A percentile compares a stretch with the other conserved stretches of the same genome.
These are phyloP conservation scores for Anabas testudineus DNA, from an alignment of 2,797 vertebrate species.

Conservation along the genomic window DNA sequence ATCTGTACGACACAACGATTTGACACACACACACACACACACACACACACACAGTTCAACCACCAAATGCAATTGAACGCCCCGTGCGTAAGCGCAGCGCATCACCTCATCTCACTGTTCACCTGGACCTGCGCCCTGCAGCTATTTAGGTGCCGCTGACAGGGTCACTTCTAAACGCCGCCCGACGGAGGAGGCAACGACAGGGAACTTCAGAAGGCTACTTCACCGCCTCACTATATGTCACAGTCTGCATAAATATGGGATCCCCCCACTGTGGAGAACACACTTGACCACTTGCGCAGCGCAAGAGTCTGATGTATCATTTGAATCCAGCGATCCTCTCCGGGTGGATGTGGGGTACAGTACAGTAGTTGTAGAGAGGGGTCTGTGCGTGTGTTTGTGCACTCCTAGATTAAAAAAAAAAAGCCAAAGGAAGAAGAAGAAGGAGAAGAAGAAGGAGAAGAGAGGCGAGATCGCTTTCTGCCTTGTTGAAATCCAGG, in stretches of 20 bases:
- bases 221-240: slow-evolving; percentile 46
- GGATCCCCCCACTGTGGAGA: slow-evolving; percentile 50
- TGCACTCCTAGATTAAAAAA: slow-evolving; percentile 68
- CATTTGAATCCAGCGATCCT: slow-evolving; percentile 57
- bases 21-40: too few species aligned
- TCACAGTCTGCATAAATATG: slow-evolving; percentile 55
- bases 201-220: slow-evolving; percentile 60
- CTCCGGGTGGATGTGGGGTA: slow-evolving; percentile 58
- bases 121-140: slow-evolving; percentile 62
- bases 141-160: slow-evolving; percentile 50
- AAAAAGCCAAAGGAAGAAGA: slow-evolving; percentile 55
- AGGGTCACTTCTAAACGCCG: slow-evolving; percentile 74
- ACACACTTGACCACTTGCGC: slow-evolving; percentile 64
- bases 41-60: background rate
- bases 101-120: slow-evolving; percentile 21
- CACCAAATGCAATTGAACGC: background rate
- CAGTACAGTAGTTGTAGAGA: slow-evolving; percentile 47
- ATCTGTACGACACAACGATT: background rate
- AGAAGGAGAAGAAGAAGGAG: slow-evolving; percentile 38
- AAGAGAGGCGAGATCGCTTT: slow-evolving; percentile 60
- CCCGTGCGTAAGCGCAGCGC: background rate
- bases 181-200: slow-evolving; percentile 65
- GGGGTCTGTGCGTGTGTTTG: slow-evolving; percentile 36
- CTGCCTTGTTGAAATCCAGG: slow-evolving; percentile 50
- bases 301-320: slow-evolving; percentile 63